Base-by-base conservation (phyloP, 2,888 invertebrate species). In the Melanargia galathea region DNA sequence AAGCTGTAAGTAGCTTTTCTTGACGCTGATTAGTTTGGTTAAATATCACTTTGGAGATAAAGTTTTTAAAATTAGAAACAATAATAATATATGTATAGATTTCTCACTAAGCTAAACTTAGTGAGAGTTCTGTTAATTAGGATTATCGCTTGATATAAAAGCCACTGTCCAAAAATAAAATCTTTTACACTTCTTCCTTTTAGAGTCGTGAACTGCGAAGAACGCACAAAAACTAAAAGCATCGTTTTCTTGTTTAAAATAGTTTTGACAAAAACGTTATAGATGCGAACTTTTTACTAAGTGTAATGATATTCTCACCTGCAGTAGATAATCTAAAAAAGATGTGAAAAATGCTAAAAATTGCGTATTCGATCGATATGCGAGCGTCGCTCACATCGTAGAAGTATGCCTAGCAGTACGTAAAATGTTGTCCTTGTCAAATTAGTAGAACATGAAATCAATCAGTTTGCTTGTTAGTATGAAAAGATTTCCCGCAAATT, bases 151-250 rank as follows among this genome's bases (percentile, higher is more conserved):
- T 13, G 43, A 4, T 46, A n/a, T 57, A 57, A 57, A 45, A 45
- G 16, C 0, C 13, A 16, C 16, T 30, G 13, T 46, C 57, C 45
- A 57, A 57, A 57, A 57, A 57, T 57, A 57, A 33, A 57, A 60
- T 48, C 63, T 60, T 63, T 63, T 63, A 60, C 45, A 48, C 48
- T 60, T 43, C 46, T 60, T 59, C 40, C 43, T 56, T 56, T 13
- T 46, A 20, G 0, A 43, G 18, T 22, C 26, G 3, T 7, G 40
- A 56, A 45, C 18, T 20, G 40, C 30, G 45, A n/a, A 33, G 20
- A 20, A 46, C 8, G 11, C 16, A 26, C 26, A 57, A 57, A 57
- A 60, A 55, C 48, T 55, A 8, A 35, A 62, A 60, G 48, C 57
- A 46, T 57, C 57, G 33, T 46, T 55, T 63, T 63, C 30, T 63